A percentile compares a stretch with the other conserved stretches of the same genome.
phyloP scores from a whole-genome alignment of 1,140 invertebrate genomes.

The Zaprionus inermis region DNA sequence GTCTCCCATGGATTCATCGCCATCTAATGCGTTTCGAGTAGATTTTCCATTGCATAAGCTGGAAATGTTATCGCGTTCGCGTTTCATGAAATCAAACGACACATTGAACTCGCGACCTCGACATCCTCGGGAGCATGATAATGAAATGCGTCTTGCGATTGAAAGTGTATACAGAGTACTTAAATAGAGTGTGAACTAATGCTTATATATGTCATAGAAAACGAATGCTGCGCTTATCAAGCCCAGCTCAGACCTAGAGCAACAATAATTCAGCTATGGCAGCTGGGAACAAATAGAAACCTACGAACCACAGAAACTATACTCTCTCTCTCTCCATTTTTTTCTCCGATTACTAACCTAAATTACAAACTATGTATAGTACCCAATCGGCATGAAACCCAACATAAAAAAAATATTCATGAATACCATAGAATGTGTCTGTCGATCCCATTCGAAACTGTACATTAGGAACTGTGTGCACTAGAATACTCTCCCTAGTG shows the following conservation, averaged over 20 bases:
- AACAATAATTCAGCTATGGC: neutral
- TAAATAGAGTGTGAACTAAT: conserved; percentile 9
- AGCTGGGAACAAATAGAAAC: too few relatives aligned
- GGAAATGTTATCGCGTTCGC: conserved; percentile 31
- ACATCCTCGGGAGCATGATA: conserved; percentile 74
- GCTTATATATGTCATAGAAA: conserved; percentile 12
- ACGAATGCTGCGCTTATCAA: neutral
- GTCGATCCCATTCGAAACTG: too few relatives aligned
- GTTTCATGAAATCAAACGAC: conserved; percentile 53
- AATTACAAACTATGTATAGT: too few relatives aligned
- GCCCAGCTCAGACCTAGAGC: conserved; percentile 10
- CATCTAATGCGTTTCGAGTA: neutral
- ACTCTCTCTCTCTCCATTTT: too few relatives aligned
- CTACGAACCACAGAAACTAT: too few relatives aligned
- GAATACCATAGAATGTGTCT: too few relatives aligned
- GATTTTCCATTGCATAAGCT: conserved; percentile 18
- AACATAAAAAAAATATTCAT: too few relatives aligned
- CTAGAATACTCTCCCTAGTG: too few relatives aligned
- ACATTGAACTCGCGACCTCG: conserved; percentile 67
- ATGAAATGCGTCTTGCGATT: conserved; percentile 58
- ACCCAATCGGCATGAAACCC: too few relatives aligned
- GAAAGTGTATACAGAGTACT: conserved; percentile 1
- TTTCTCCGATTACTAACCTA: too few relatives aligned
- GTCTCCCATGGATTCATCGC: conserved; percentile 52
- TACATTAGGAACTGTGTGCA: too few relatives aligned